Conservation (phyloP, 2,888 invertebrate genomes). For the Gandaritis pyraliata region DNA sequence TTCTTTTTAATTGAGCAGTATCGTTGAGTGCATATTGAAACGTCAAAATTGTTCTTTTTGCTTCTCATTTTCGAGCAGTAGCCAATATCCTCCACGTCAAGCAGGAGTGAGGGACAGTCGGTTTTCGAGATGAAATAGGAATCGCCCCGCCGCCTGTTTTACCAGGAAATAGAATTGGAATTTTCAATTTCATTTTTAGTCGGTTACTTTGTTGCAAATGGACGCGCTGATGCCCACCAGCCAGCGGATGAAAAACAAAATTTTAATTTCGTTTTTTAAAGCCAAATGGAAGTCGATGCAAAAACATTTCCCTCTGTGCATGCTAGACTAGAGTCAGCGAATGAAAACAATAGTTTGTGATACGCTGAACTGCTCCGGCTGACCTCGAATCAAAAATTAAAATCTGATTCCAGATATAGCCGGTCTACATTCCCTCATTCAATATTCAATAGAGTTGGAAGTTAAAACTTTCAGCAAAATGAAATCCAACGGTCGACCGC, state of each 20-base stretch:
- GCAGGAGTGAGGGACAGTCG: slow-evolving; percentile 69
- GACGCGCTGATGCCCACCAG: slow-evolving; percentile 48
- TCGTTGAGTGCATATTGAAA: slow-evolving; percentile 81
- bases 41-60: slow-evolving; percentile 81
- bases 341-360: slow-evolving; percentile 17
- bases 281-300: slow-evolving; percentile 11
- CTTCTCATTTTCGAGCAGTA: slow-evolving; percentile 77
- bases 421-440: slow-evolving; percentile 32
- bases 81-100: slow-evolving; percentile 78
- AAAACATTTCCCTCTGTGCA: slow-evolving; percentile 10
- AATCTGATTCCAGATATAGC: slow-evolving; percentile 32
- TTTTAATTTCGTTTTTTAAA: slow-evolving; percentile 30
- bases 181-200: slow-evolving; percentile 73
- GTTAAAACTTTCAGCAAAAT: slow-evolving; percentile 42
- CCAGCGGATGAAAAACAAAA: slow-evolving; percentile 24
- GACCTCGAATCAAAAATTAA: slow-evolving; percentile 32
- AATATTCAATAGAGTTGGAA: slow-evolving; percentile 34
- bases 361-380: slow-evolving; percentile 9
- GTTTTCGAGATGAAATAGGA: slow-evolving; percentile 68
- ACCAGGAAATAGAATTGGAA: slow-evolving; percentile 76
- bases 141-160: slow-evolving; percentile 74
- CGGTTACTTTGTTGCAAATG: slow-evolving; percentile 65
- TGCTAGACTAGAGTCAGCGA: not conserved
- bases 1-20: slow-evolving; percentile 39
- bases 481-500: slow-evolving; percentile 47